Evolutionary conservation across 2,888 invertebrate genomes (phyloP).

Genomic region (Andrena marginata): DNA sequence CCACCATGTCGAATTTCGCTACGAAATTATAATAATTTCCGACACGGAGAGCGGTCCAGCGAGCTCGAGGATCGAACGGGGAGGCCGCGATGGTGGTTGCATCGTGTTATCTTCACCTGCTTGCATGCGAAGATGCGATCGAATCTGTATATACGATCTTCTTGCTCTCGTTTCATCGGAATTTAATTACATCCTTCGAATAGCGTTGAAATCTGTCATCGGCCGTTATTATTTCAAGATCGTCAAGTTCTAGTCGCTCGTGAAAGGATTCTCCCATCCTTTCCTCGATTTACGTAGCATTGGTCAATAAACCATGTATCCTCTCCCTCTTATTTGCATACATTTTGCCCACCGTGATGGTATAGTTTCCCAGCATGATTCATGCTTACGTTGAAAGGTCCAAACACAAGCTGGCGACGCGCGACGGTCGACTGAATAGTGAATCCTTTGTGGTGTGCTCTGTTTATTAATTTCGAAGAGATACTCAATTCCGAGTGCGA

Average conservation of each 20-base stretch:
- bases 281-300: background rate
- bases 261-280: background rate
- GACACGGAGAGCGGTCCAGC: background rate
- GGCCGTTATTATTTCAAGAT: background rate
- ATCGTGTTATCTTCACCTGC: slow-evolving; percentile 13
- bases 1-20: slow-evolving; percentile 11
- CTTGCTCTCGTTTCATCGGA: too few relatives aligned
- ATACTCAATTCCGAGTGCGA: too few relatives aligned
- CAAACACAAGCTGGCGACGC: background rate
- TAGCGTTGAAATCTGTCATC: background rate
- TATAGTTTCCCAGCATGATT: background rate
- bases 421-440: too few relatives aligned
- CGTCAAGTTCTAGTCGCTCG: background rate
- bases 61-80: background rate
- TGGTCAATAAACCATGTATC: background rate
- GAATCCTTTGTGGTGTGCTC: too few relatives aligned
- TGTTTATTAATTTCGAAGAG: too few relatives aligned
- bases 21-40: slow-evolving; percentile 20
- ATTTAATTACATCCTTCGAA: slow-evolving; percentile 7
- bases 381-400: background rate
- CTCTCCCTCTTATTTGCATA: background rate
- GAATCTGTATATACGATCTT: background rate
- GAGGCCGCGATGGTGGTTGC: background rate
- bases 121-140: slow-evolving; percentile 17
- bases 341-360: background rate